Base-by-base conservation (phyloP, 2,797 vertebrate species). In the Lagothrix lagotricha region DNA sequence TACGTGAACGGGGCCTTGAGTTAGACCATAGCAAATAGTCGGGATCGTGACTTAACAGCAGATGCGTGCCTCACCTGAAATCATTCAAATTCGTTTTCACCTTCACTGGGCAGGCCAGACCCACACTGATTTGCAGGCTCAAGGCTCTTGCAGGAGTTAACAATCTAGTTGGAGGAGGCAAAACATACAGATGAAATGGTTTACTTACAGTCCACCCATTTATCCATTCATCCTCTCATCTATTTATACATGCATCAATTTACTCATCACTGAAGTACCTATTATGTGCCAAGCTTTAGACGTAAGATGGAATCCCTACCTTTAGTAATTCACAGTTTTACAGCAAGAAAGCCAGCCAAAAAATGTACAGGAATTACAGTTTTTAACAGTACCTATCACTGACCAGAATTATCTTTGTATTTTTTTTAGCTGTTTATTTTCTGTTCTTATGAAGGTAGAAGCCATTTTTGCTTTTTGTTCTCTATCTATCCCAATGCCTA, bases 291-390 rank as follows among this genome's bases (percentile, higher is more conserved):
- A 90, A 58, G 14, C 5, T 87, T 54, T 72, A 81, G 64, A 80
- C 30, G 36, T 75, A 86, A 39, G 36, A 9, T 90, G 44, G 54
- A 96, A 87, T 96, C 24, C 30, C 36, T 90, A 81, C 57, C 10
- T 93, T 97, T 26, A 91, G 1, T 82, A 77, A 67, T 79, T 85
- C 33, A 95, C 2, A 83, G 28, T 96, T 82, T 91, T 58, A 85
- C 19, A 89, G 46, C 39, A 97, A 91, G 85, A 93, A 94, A 88
- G 11, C n/a, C 77, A 75, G 2, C 7, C 20, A 50, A 58, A 88
- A 94, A 94, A 83, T 85, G 36, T 87, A 81, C 7, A 95, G 67
- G 94, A 84, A 81, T 76, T 30, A 94, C 41, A 30, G 76, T 89
- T 94, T 87, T 97, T 85, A 73, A 44, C 73, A 77, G 12, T 92